Percentiles rank a stretch among this genome's conserved stretches.
Conservation (phyloP, 2,888 invertebrate species). For the Crematogaster levior region DNA sequence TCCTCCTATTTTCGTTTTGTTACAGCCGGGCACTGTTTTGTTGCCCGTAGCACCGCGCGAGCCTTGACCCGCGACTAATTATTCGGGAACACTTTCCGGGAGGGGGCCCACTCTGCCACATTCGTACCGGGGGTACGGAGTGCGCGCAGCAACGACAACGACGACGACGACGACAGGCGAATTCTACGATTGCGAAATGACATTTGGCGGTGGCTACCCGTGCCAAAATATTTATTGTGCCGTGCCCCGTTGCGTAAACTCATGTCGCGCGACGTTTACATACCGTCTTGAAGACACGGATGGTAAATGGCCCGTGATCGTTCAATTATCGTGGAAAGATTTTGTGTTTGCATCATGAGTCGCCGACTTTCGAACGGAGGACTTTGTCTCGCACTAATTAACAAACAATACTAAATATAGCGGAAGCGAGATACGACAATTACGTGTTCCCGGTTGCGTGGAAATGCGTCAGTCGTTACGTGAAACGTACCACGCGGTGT, state of each 20-base stretch:
- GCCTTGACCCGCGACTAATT: constrained; percentile 75
- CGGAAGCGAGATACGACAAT: not conserved
- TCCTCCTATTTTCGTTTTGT: constrained; percentile 65
- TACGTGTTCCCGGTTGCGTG: not conserved
- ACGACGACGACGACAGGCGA: constrained; percentile 47
- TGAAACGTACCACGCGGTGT: not conserved
- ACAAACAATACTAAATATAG: constrained; percentile 41
- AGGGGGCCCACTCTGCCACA: not conserved
- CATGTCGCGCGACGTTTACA: constrained; percentile 44
- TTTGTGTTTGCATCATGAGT: constrained; percentile 4
- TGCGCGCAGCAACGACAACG: not conserved
- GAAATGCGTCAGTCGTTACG: constrained; percentile 3
- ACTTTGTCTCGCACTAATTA: constrained; percentile 37
- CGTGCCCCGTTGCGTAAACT: constrained; percentile 67
- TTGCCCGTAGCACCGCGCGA: constrained; percentile 45
- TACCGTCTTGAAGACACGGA: constrained; percentile 40
- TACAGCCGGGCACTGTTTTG: constrained; percentile 43
- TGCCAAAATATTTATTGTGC: constrained; percentile 72
- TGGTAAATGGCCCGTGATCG: constrained; percentile 65
- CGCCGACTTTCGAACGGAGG: not conserved
- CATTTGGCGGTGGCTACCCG: constrained; percentile 22
- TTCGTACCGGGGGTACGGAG: constrained; percentile 6
- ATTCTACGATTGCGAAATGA: constrained; percentile 69
- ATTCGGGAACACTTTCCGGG: constrained; percentile 66
- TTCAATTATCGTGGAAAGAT: constrained; percentile 58